Conservation (phyloP, 1,140 invertebrate species). For the Lucilia cuprina region DNA sequence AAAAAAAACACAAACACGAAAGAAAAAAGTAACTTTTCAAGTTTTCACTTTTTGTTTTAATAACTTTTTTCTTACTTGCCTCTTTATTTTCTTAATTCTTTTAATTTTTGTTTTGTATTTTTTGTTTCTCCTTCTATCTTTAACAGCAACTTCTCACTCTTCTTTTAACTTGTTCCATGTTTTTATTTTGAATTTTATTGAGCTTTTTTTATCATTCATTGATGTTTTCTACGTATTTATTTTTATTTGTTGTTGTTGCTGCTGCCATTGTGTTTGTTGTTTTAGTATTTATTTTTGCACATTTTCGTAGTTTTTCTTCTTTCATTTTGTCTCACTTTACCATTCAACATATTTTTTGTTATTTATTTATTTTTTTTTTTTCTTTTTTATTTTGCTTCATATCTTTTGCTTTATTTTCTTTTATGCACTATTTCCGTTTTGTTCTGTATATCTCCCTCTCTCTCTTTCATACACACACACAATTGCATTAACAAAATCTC, state of each 20-base stretch:
- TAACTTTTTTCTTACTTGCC: slow-evolving; percentile 2
- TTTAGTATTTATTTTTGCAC: background rate
- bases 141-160: background rate
- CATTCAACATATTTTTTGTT: background rate
- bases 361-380: background rate
- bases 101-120: background rate
- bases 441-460: background rate
- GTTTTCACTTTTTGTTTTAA: slow-evolving; percentile 40
- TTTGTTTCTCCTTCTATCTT: background rate
- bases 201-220: background rate
- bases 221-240: background rate
- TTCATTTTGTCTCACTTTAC: background rate
- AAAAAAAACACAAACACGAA: background rate
- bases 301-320: slow-evolving; percentile 5
- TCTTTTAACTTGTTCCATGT: background rate
- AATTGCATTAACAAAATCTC: background rate
- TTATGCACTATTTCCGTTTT: slow-evolving; percentile 4
- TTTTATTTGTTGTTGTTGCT: background rate
- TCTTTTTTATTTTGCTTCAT: background rate
- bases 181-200: background rate
- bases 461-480: background rate
- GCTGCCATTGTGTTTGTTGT: background rate
- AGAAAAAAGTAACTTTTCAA: slow-evolving; percentile 35
- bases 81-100: slow-evolving; percentile 18
- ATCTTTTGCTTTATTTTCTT: background rate